phyloP scores from a whole-genome alignment of 2,888 invertebrate genomes.

The Caradrina kadenii region DNA sequence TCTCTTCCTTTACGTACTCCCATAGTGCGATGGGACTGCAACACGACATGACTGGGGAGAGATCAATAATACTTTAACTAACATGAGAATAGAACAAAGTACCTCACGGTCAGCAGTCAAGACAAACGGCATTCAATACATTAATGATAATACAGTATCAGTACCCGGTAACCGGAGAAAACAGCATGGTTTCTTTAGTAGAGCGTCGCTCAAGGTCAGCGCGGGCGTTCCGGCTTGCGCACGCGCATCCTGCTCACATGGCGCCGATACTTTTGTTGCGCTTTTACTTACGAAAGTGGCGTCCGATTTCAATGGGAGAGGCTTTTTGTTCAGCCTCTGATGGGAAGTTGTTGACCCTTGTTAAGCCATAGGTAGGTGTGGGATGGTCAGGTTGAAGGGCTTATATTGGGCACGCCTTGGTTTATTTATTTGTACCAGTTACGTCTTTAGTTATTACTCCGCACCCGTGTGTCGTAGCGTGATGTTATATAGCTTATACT shows the following conservation, averaged over 20 bases:
- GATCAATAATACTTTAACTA: too few relatives aligned
- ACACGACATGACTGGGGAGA: too few relatives aligned
- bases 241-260: conserved; percentile 69
- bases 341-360: conserved; percentile 6
- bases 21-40: too few relatives aligned
- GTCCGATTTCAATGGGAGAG: conserved; percentile 40
- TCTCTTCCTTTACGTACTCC: too few relatives aligned
- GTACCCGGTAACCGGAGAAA: conserved; percentile 50
- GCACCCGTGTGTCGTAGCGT: too few relatives aligned
- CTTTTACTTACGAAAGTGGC: conserved; percentile 58
- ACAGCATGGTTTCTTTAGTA: conserved; percentile 55
- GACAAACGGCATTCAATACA: too few relatives aligned
- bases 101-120: too few relatives aligned
- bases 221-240: conserved; percentile 71
- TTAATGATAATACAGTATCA: not conserved
- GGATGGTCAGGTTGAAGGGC: not conserved
- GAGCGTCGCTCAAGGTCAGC: conserved; percentile 70
- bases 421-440: not conserved
- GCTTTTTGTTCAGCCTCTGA: conserved; percentile 10
- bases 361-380: not conserved
- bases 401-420: too few relatives aligned
- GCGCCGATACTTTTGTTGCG: conserved; percentile 55
- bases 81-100: too few relatives aligned
- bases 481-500: too few relatives aligned
- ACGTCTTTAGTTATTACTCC: too few relatives aligned